Percentiles rank a stretch among this genome's conserved stretches.
These are phyloP conservation scores for Pollenia labialis DNA, from an alignment of 2,888 invertebrate genomes.

Conservation along the genomic window DNA sequence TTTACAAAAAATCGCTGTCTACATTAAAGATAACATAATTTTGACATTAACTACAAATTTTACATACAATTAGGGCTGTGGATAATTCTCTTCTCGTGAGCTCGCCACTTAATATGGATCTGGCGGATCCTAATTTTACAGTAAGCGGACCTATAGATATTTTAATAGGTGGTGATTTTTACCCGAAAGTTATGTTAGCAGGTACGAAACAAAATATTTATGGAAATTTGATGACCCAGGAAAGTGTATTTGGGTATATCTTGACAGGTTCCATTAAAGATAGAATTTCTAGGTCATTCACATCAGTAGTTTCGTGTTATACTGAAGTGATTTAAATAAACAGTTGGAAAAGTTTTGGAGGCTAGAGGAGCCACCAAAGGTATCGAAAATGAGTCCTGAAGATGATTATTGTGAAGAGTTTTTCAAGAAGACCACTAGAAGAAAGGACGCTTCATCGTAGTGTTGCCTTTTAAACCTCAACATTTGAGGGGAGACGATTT, in stretches of 20 bases:
- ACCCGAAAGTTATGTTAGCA: background rate
- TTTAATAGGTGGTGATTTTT: conserved; percentile 10
- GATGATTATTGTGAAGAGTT: no score
- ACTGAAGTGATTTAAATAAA: background rate
- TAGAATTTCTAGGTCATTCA: background rate
- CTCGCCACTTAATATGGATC: background rate
- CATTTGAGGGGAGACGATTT: no score
- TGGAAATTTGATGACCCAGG: conserved; percentile 13
- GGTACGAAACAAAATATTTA: background rate
- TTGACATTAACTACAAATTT: no score
- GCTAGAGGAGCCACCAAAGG: no score
- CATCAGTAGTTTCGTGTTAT: conserved; percentile 2
- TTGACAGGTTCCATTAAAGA: conserved; percentile 4
- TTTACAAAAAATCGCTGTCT: no score
- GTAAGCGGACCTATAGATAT: background rate
- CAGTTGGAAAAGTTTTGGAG: no score
- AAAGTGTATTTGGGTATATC: conserved; percentile 19
- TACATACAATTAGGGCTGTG: background rate
- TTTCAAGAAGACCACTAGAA: no score
- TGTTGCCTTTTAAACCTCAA: no score
- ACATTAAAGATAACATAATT: no score
- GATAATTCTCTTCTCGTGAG: background rate
- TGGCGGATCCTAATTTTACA: background rate
- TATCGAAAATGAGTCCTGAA: no score
- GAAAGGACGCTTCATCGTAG: no score